Base-by-base conservation (phyloP, 2,113 vertebrate genomes). In the human region DNA sequence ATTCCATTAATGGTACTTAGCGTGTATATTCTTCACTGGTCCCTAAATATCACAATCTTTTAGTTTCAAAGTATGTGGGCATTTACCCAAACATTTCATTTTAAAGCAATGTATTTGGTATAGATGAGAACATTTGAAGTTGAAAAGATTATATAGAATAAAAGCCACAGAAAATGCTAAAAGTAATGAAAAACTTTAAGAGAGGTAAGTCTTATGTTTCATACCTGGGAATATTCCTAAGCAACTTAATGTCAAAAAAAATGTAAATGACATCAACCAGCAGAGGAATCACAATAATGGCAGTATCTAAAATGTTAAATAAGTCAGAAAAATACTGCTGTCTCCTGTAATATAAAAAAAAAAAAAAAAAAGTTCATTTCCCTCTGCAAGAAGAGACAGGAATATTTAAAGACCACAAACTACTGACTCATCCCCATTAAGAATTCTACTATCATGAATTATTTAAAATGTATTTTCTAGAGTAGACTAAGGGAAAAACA, bases 181-280 rank as follows among this genome's bases (percentile, higher is more conserved):
- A 61, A 81, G 55, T n/a, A 50, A 78, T 4, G 50, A 23, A 82
- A 92, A 82, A 70, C 30, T 92, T 73, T 78, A 48, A 66, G 68
- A 83, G 18, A 93, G 8, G 16, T 59, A 6, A 96, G 30, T 84
- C 6, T 27, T 66, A 79, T 43, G 43, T 66, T 96, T 93, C 98
- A 98, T 99, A 99, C 99, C 99, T 99, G 97, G 99, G 99, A 93
- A 99, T 99, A 92, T 98, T 97, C 40, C 93, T 98, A 89, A 97
- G 27, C 87, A 98, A 98, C 17, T 98, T 97, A 82, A 99, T 59
- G 86, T 99, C 99, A 57, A 98, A 97, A 93, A 99, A 98, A 72
- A 98, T 97, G 92, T 99, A 99, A 0, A 98, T 87, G 97, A 99
- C 98, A 70, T 99, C 98, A 96, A 99, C 95, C 73, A 99, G 70